These are phyloP conservation scores for Heteromurus nitidus DNA, from an alignment of 2,888 invertebrate species.

Conservation along the genomic window DNA sequence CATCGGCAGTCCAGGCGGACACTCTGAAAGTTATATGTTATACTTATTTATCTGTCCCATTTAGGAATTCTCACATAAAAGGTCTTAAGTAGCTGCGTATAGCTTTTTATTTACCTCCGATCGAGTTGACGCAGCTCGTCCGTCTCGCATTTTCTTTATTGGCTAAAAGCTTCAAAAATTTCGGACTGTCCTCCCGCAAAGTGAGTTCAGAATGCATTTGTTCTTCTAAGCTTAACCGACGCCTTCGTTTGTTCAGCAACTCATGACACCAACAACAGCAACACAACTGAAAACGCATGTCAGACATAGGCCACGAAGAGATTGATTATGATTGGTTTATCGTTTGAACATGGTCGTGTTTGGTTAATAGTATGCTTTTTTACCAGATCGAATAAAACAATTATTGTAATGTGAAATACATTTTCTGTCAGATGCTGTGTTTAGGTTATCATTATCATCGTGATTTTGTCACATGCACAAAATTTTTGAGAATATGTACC, in stretches of 20 bases:
- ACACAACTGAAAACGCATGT: constrained; percentile 60
- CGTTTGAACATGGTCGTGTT: not conserved
- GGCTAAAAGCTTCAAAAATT: constrained; percentile 68
- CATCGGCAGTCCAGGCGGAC: constrained; percentile 39
- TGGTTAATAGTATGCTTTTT: no score
- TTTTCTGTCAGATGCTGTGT: no score
- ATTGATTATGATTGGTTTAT: not conserved
- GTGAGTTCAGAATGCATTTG: constrained; percentile 60
- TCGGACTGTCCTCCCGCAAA: constrained; percentile 66
- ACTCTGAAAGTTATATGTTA: constrained; percentile 39
- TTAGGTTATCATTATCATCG: no score
- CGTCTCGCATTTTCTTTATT: constrained; percentile 66
- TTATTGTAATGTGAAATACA: no score
- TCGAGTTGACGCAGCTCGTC: constrained; percentile 44
- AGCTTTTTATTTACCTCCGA: constrained; percentile 17
- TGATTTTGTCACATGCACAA: no score
- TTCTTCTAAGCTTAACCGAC: constrained; percentile 61
- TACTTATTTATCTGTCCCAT: not conserved
- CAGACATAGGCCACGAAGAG: not conserved
- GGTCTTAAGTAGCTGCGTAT: constrained; percentile 47
- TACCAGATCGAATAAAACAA: no score
- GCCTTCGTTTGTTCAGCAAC: constrained; percentile 46
- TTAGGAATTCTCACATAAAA: constrained; percentile 42
- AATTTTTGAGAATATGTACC: constrained; percentile 7
- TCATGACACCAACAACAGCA: constrained; percentile 68